Percentiles rank a stretch among this genome's conserved stretches.
Evolutionary conservation across 2,888 invertebrate genomes (phyloP).

Genomic region (Eilema caniola): DNA sequence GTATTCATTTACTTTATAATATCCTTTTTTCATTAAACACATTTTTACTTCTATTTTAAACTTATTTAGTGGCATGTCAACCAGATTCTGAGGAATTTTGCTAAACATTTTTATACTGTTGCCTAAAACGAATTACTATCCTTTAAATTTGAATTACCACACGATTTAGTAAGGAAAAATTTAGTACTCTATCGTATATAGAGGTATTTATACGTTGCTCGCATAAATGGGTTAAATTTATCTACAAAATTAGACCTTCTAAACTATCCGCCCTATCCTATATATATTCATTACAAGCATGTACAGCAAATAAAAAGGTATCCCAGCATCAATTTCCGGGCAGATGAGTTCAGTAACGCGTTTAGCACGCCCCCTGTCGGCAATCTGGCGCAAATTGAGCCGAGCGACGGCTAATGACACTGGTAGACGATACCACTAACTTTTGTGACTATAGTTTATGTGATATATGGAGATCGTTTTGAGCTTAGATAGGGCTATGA

Average conservation of each 20-base stretch:
- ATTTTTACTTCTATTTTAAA: too few relatives aligned
- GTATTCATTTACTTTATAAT: too few relatives aligned
- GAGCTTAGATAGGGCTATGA: neutral
- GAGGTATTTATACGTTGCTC: too few relatives aligned
- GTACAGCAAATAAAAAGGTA: slow-evolving; percentile 34
- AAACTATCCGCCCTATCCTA: neutral
- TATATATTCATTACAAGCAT: slow-evolving; percentile 7
- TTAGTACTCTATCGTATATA: too few relatives aligned
- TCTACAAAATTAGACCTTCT: neutral
- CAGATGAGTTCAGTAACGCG: slow-evolving; percentile 63
- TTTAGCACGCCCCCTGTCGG: slow-evolving; percentile 49
- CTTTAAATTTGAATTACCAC: too few relatives aligned
- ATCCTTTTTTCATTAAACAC: too few relatives aligned
- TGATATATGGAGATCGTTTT: neutral
- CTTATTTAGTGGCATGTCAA: too few relatives aligned
- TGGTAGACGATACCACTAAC: slow-evolving; percentile 32
- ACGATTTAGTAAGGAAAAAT: too few relatives aligned
- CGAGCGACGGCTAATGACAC: slow-evolving; percentile 37
- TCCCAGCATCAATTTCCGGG: slow-evolving; percentile 53
- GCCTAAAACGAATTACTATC: too few relatives aligned
- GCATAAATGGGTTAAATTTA: too few relatives aligned
- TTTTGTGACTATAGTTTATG: slow-evolving; percentile 23
- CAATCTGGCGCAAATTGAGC: slow-evolving; percentile 57
- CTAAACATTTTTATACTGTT: too few relatives aligned
- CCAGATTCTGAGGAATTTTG: too few relatives aligned